A percentile compares a stretch with the other conserved stretches of the same genome.
Conservation (phyloP, 2,888 invertebrate species). For the Heliconius hortense region DNA sequence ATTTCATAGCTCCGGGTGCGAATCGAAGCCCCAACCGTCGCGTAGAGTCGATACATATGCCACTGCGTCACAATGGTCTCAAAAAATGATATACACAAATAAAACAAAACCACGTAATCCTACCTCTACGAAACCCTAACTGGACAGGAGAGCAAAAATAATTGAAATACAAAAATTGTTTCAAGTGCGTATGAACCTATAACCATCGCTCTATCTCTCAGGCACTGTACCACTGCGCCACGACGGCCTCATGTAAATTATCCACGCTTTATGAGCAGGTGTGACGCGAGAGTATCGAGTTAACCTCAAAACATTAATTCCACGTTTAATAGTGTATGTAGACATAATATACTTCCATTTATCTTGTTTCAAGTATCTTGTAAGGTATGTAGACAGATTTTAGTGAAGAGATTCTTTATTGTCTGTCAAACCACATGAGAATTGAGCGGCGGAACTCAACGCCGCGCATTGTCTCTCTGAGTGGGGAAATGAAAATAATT, state of each 20-base stretch:
- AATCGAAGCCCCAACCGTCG: too few species aligned
- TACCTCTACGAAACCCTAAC: too few species aligned
- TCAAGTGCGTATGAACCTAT: not conserved
- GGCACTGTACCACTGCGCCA: not conserved
- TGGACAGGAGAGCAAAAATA: too few species aligned
- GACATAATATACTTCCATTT: not conserved
- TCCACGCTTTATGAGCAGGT: slow-evolving; percentile 3
- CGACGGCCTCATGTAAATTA: not conserved
- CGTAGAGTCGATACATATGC: too few species aligned
- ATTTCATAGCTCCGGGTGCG: too few species aligned
- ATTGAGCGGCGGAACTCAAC: not conserved
- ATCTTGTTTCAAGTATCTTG: not conserved
- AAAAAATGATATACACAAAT: not conserved
- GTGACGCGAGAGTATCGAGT: slow-evolving; percentile 10
- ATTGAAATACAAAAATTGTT: too few species aligned
- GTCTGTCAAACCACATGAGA: not conserved
- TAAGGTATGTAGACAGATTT: not conserved
- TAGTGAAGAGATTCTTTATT: not conserved
- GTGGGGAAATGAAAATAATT: too few species aligned
- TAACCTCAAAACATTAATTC: slow-evolving; percentile 3
- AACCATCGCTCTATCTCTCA: too few species aligned
- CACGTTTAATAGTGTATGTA: not conserved
- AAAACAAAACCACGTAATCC: not conserved
- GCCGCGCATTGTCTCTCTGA: too few species aligned
- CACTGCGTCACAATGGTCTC: too few species aligned